phyloP scores from a whole-genome alignment of 2,888 invertebrate genomes.

The Drosophila ustulata region DNA sequence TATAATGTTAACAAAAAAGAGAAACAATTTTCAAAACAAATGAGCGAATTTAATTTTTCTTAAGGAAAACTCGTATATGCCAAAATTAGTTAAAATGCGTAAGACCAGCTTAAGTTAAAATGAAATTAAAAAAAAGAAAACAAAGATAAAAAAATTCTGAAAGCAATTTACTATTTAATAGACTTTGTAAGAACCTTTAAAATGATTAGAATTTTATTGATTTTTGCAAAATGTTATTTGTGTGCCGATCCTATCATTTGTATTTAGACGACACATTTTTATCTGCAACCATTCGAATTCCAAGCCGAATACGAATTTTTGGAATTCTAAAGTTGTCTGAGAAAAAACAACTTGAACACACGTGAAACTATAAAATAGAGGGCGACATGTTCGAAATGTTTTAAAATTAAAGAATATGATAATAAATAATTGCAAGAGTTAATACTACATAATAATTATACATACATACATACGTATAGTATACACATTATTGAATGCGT shows the following conservation, averaged over 20 bases:
- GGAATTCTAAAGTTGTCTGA: constrained; percentile 16
- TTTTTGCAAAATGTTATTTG: constrained; percentile 52
- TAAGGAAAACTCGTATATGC: constrained; percentile 53
- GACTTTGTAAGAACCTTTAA: constrained; percentile 53
- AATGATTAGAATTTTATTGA: constrained; percentile 39
- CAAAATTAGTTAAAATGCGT: constrained; percentile 50
- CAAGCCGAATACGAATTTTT: background rate
- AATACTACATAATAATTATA: constrained; percentile 31
- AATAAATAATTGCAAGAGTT: constrained; percentile 35
- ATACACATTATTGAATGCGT: constrained; percentile 39
- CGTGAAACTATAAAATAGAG: constrained; percentile 40
- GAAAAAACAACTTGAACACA: constrained; percentile 26
- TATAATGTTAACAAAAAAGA: constrained; percentile 27
- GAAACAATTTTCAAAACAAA: constrained; percentile 48
- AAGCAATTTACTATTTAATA: constrained; percentile 79
- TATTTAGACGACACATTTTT: constrained; percentile 29
- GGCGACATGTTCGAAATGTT: constrained; percentile 37
- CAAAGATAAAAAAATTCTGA: constrained; percentile 44
- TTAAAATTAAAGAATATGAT: constrained; percentile 41
- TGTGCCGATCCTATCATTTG: constrained; percentile 30
- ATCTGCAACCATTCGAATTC: constrained; percentile 34
- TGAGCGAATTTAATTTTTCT: constrained; percentile 76
- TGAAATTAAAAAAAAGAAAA: constrained; percentile 22
- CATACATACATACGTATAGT: constrained; percentile 33
- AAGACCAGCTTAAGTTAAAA: constrained; percentile 46